Evolutionary conservation across 2,797 vertebrate genomes (phyloP).

Genomic region (Cyprinella venusta): DNA sequence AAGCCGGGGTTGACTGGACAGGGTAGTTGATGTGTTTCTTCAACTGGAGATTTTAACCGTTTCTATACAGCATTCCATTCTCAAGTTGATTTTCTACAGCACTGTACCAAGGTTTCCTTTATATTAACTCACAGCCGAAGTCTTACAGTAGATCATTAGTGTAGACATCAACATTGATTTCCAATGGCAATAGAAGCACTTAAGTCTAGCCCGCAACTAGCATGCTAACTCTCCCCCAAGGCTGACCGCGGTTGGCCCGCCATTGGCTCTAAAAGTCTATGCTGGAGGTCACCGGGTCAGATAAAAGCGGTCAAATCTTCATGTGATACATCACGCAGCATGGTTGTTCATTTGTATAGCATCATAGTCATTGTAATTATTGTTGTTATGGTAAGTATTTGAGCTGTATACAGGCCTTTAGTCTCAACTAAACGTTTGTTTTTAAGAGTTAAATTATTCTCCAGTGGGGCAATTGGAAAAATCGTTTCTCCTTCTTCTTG

Average conservation of each 20-base stretch:
- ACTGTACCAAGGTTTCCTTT: slow-evolving; percentile 31
- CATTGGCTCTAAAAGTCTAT: slow-evolving; percentile 15
- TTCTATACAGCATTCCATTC: slow-evolving; percentile 36
- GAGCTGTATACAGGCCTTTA: slow-evolving; percentile 43
- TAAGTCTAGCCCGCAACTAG: slow-evolving; percentile 14
- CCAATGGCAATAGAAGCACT: slow-evolving; percentile 16
- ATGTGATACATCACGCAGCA: slow-evolving; percentile 22
- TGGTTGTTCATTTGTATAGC: slow-evolving; percentile 44
- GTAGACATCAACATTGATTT: slow-evolving; percentile 13
- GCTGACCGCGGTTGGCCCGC: background rate
- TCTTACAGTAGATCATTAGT: slow-evolving; percentile 3
- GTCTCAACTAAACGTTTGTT: slow-evolving; percentile 35
- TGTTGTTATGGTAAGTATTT: slow-evolving; percentile 29
- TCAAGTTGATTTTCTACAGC: slow-evolving; percentile 38
- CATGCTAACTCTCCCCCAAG: slow-evolving; percentile 18
- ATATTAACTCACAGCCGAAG: background rate
- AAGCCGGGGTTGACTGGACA: background rate
- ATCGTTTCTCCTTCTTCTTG: slow-evolving; percentile 69
- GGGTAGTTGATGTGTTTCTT: slow-evolving; percentile 27
- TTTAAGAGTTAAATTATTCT: slow-evolving; percentile 75
- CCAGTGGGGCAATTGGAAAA: slow-evolving; percentile 66
- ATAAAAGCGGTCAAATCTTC: background rate
- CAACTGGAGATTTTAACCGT: slow-evolving; percentile 24
- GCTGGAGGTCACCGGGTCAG: slow-evolving; percentile 28
- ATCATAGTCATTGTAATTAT: slow-evolving; percentile 36